Base-by-base conservation (phyloP, 1,140 invertebrate genomes). In the Dysdera silvatica region DNA sequence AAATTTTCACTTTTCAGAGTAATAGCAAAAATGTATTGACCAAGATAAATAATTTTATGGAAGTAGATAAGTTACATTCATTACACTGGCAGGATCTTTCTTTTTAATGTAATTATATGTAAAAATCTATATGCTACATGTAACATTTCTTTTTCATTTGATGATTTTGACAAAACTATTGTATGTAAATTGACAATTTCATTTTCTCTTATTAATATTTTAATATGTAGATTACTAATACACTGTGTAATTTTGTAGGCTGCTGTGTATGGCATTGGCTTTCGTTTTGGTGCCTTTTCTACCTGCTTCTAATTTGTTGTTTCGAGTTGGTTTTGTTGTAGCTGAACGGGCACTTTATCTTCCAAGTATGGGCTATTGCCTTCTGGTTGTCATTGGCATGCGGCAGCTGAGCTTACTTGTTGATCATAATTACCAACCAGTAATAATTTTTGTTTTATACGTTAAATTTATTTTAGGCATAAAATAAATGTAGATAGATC, bases 321-420 rank as follows among this genome's bases (percentile, higher is more conserved):
- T 94, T 72, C 86, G 83, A 37, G 95, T 98, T 47, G 91, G 91
- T 24, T 95, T 95, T 79, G 91, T 95, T 0, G 80, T 95, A 35
- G 91, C 91, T 26, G 91, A 95, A 74, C 80, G 91, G 71, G 84
- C 87, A 32, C 77, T 95, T 8, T 91, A 93, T 73, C 82, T 93
- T 61, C 86, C 91, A n/a, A 91, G 88, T 35, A 82, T 85, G 64
- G 91, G 91, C 56, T 91, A 85, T 74, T 91, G 87, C 71, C 74
- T 93, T 16, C 71, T 94, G 26, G 73, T 91, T 41, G 79, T 79
- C 20, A 77, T 88, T 68, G 87, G 87, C 18, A 77, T 87, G 49
- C 71, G 78, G 48, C 72, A 76, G 31, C 67, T 80, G 10, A 35
- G 51, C 18, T 24, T 53, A 31, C 35, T 54, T 16, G 14, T 53